Base-by-base conservation (phyloP, 2,113 vertebrate species). In the Actenoides hombroni region DNA sequence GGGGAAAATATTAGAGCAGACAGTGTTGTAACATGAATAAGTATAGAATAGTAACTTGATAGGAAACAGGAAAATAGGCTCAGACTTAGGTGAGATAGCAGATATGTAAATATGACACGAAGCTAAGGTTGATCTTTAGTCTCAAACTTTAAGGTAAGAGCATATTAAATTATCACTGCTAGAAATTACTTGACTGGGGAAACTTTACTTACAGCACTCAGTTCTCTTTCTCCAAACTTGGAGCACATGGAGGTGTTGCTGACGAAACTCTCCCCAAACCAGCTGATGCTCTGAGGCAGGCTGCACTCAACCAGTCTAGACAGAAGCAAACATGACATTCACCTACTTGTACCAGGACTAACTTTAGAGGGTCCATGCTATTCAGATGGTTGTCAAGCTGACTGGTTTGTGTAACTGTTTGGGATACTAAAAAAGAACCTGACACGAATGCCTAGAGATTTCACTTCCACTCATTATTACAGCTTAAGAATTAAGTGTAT, bases 1-100 rank as follows among this genome's bases (percentile, higher is more conserved):
- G 73, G 83, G 42, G 49, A 93, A 96, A 94, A 84, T 86, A 92
- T 94, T 93, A 84, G 71, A 31, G 48, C 35, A 93, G 82, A n/a
- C 26, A 29, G 35, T 68, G 42, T 51, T 90, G 51, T 59, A 95
- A 94, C 3, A 10, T 69, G 86, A 93, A 35, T 75, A 93, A 78
- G 56, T 88, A 79, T 63, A 78, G 33, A 74, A 48, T 2, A 78
- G 86, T 71, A 90, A 96, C 53, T 81, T 75, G 56, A 84, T 78
- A 88, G 80, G 44, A 61, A 92, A 64, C 51, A 92, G 46, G 40
- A 88, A 83, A 83, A 56, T 23, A 80, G 33, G 21, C 71, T 86
- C 33, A 69, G 56, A 69, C 21, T 78, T 88, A 96, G 94, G 76
- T 73, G 73, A 91, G 46, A 76, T 25, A 90, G 21, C 93, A 95